Evolutionary conservation across 30 jellyfish, hydroid and myxozoan species (phyloP).

Genomic region (Nemopilema nomurai): DNA sequence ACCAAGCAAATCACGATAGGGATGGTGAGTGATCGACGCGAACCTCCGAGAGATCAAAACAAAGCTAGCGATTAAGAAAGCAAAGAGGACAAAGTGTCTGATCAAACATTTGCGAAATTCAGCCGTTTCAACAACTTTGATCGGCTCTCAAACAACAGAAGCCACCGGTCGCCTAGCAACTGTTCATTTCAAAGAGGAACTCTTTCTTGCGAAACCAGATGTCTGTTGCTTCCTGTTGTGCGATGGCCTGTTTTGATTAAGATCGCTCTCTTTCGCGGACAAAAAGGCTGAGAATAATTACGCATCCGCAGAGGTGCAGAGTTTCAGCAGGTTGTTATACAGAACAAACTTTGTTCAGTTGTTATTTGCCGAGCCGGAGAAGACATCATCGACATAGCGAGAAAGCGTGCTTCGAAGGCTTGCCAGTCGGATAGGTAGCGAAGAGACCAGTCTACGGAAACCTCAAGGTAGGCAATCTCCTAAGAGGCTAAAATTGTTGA

Average conservation of each 20-base stretch:
- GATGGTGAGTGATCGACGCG: not conserved
- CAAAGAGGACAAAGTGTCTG: not conserved
- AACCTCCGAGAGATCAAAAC: not conserved
- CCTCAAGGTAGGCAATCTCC: not conserved
- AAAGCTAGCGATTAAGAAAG: not conserved
- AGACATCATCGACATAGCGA: not conserved
- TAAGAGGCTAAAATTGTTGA: not conserved
- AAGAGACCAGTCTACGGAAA: not conserved
- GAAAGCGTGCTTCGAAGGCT: not conserved
- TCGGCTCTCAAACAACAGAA: not conserved
- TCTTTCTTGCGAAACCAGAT: slow-evolving; percentile 42
- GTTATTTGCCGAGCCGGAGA: not conserved
- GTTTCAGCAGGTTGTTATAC: slow-evolving; percentile 57
- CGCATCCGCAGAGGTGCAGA: slow-evolving; percentile 22
- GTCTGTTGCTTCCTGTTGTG: slow-evolving; percentile 44
- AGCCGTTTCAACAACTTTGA: not conserved
- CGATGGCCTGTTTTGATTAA: slow-evolving; percentile 74
- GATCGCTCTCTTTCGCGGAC: slow-evolving; percentile 37
- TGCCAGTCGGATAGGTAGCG: not conserved
- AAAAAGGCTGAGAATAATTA: slow-evolving; percentile 56
- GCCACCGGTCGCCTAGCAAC: not conserved
- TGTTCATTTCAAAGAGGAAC: not conserved
- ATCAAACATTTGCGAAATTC: not conserved
- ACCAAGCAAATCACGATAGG: not conserved
- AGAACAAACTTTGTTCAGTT: not conserved